These are phyloP conservation scores for Thecophora atra DNA, from an alignment of 2,888 invertebrate genomes.

Conservation along the genomic window DNA sequence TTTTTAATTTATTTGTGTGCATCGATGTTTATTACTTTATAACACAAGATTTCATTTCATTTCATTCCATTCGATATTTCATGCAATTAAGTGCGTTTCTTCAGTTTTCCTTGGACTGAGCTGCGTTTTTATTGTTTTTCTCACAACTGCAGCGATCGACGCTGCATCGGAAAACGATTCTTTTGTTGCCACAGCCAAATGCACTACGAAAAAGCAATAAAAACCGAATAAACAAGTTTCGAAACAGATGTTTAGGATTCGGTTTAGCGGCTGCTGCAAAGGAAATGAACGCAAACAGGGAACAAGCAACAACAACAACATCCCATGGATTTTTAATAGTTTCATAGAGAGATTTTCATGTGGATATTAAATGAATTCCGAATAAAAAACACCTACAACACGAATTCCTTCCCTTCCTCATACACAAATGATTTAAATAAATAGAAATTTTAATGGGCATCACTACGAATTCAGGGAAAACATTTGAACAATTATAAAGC, in stretches of 20 bases:
- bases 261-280: not conserved
- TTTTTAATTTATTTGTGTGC: constrained; percentile 37
- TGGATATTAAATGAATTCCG: too few species aligned
- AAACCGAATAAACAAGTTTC: constrained; percentile 13
- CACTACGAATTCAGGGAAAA: too few species aligned
- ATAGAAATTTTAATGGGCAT: too few species aligned
- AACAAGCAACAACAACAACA: not conserved
- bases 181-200: constrained; percentile 10
- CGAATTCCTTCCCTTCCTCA: too few species aligned
- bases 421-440: too few species aligned
- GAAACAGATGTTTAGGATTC: constrained; percentile 22
- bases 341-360: not conserved
- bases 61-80: not conserved
- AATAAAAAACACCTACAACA: too few species aligned
- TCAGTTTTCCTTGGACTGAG: constrained; percentile 14
- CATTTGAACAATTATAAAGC: too few species aligned
- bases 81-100: not conserved
- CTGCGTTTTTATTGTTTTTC: constrained; percentile 17
- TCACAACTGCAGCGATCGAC: not conserved
- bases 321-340: not conserved
- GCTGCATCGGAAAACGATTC: constrained; percentile 4
- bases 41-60: constrained; percentile 39
- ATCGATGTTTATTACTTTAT: constrained; percentile 52
- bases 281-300: not conserved
- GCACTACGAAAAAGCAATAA: constrained; percentile 15